A percentile compares a stretch with the other conserved stretches of the same genome.
Evolutionary conservation across 1,140 invertebrate genomes (phyloP).

Genomic region (Cyclina sinensis): DNA sequence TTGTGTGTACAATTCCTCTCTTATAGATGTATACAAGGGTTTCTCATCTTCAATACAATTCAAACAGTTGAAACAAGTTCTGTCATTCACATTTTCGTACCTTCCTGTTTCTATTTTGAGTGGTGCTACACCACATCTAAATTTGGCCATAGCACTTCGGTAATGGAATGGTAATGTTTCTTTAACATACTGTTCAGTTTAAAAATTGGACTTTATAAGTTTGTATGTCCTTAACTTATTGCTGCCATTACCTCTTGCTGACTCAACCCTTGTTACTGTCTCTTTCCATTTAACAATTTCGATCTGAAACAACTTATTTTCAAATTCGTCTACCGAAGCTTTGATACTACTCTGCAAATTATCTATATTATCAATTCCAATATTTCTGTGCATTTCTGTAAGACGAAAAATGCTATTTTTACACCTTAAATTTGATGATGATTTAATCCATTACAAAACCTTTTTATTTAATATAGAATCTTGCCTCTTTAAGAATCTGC

Average conservation of each 20-base stretch:
- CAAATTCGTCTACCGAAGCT: background rate
- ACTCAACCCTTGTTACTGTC: background rate
- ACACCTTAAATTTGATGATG: background rate
- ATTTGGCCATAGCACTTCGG: background rate
- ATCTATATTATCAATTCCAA: too few species aligned
- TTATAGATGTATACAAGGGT: too few species aligned
- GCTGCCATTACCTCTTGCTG: background rate
- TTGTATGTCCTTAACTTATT: background rate
- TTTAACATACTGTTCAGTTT: background rate
- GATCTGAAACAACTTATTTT: background rate
- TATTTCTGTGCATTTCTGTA: too few species aligned
- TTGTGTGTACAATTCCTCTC: too few species aligned
- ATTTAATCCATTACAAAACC: background rate
- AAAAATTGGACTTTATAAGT: background rate
- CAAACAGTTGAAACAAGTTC: constrained; percentile 14
- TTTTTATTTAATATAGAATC: background rate
- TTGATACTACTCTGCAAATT: too few species aligned
- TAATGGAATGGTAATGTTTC: background rate
- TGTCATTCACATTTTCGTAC: constrained; percentile 11
- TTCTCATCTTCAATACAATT: constrained; percentile 8
- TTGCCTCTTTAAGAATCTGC: background rate
- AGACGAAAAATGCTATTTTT: too few species aligned
- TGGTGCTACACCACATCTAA: constrained; percentile 25
- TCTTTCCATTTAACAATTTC: constrained; percentile 9
- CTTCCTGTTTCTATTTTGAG: constrained; percentile 8